phyloP scores from a whole-genome alignment of 2,888 invertebrate genomes.

The Agrochola lychnidis region DNA sequence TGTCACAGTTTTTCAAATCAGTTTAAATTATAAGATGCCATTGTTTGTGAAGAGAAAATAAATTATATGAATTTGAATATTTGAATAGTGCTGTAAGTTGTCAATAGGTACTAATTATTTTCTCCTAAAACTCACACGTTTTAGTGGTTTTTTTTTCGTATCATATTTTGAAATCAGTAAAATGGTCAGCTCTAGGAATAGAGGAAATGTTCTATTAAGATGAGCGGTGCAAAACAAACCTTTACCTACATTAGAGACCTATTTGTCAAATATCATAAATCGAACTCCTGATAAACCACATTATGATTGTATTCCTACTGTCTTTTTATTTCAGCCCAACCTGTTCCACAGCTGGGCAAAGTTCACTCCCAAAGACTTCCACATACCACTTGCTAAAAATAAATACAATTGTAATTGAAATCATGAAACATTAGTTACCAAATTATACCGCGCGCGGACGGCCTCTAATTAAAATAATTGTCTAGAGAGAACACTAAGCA shows the following conservation, averaged over 20 bases:
- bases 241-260: background rate
- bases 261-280: background rate
- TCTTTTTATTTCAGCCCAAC: background rate
- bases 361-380: background rate
- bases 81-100: too few species aligned
- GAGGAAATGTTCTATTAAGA: background rate
- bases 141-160: background rate
- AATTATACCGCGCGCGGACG: slow-evolving; percentile 11
- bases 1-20: too few species aligned
- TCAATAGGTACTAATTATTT: background rate
- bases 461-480: slow-evolving; percentile 45
- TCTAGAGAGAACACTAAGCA: slow-evolving; percentile 32
- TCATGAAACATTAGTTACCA: slow-evolving; percentile 2
- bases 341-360: background rate
- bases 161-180: background rate
- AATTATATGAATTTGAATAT: too few species aligned
- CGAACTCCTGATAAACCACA: background rate
- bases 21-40: too few species aligned
- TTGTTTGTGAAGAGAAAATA: too few species aligned
- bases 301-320: background rate
- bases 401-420: slow-evolving; percentile 7
- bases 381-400: background rate
- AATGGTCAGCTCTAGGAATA: background rate
- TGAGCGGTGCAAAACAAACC: background rate
- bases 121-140: too few species aligned